Evolutionary conservation across 2,113 vertebrate species (phyloP).

Genomic region (Gasterosteus nipponicus): DNA sequence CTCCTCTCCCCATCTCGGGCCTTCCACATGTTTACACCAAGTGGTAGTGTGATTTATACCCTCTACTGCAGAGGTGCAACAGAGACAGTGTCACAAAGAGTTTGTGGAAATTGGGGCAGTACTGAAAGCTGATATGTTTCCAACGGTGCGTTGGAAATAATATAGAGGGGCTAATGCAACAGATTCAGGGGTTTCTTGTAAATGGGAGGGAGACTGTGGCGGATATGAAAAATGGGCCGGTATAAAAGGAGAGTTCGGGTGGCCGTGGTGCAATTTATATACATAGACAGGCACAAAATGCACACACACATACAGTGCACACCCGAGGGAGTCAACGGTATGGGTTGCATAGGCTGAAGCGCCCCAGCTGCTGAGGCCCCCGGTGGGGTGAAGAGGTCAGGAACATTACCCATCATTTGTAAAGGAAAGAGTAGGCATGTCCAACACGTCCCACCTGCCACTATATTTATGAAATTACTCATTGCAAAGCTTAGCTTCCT

Average conservation of each 20-base stretch:
- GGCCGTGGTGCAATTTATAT: constrained; percentile 42
- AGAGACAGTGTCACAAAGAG: constrained; percentile 17
- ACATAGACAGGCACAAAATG: constrained; percentile 53
- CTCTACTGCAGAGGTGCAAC: constrained; percentile 25
- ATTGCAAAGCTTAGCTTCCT: constrained; percentile 70
- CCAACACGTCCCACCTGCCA: constrained; percentile 79
- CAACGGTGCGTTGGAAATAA: constrained; percentile 3
- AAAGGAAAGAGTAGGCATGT: constrained; percentile 76
- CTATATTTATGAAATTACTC: constrained; percentile 77
- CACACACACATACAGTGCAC: constrained; percentile 40
- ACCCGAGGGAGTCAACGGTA: constrained; percentile 49
- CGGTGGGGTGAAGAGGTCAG: constrained; percentile 73
- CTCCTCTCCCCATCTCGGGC: constrained; percentile 31
- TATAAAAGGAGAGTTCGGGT: constrained; percentile 54
- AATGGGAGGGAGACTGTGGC: constrained; percentile 18
- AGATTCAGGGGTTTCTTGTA: constrained; percentile 4
- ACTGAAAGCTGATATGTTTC: constrained; percentile 15
- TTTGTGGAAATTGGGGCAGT: constrained; percentile 23
- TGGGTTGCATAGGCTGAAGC: constrained; percentile 65
- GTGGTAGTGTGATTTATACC: constrained; percentile 54
- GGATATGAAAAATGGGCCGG: constrained; percentile 45
- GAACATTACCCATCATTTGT: constrained; percentile 79
- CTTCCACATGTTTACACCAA: constrained; percentile 65
- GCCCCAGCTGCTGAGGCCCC: constrained; percentile 74
- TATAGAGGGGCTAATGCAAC: background rate